Conservation (phyloP, 2,888 invertebrate species). For the Gortyna flavago region DNA sequence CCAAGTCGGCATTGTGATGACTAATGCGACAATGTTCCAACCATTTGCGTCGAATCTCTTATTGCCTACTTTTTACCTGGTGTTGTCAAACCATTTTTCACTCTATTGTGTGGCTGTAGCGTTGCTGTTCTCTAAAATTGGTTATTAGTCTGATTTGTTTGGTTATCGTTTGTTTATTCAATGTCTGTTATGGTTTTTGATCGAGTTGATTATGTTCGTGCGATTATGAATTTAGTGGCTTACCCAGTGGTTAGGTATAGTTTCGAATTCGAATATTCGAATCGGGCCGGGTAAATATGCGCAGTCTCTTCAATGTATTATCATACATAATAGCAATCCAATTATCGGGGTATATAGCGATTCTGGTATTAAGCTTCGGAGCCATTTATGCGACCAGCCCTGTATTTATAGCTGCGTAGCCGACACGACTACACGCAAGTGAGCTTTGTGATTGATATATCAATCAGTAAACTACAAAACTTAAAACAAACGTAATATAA, state of each 20-base stretch:
- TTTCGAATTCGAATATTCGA: conserved; percentile 28
- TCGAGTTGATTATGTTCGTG: conserved; percentile 41
- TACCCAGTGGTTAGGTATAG: conserved; percentile 33
- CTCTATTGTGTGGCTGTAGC: conserved; percentile 79
- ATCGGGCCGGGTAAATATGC: conserved; percentile 20
- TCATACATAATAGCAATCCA: conserved; percentile 8
- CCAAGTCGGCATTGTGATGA: conserved; percentile 87
- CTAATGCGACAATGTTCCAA: conserved; percentile 85
- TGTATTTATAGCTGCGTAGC: conserved; percentile 1
- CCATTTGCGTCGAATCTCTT: conserved; percentile 84
- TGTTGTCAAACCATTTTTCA: conserved; percentile 84
- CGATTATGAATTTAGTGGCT: conserved; percentile 27
- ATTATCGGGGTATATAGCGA: too few species aligned
- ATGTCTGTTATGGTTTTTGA: conserved; percentile 61
- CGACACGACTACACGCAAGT: neutral
- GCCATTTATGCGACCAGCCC: conserved; percentile 6
- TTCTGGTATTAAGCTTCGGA: too few species aligned
- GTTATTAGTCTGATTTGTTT: conserved; percentile 72
- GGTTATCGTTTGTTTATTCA: conserved; percentile 66
- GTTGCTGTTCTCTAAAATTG: conserved; percentile 74
- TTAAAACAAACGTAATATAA: neutral
- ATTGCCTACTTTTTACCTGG: conserved; percentile 87
- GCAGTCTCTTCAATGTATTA: neutral
- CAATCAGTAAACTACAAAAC: conserved; percentile 10
- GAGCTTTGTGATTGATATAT: neutral